Evolutionary conservation across 2,888 invertebrate species (phyloP), one percentile per base, ranked within the genome.

Genomic region (Thecophora atra): DNA sequence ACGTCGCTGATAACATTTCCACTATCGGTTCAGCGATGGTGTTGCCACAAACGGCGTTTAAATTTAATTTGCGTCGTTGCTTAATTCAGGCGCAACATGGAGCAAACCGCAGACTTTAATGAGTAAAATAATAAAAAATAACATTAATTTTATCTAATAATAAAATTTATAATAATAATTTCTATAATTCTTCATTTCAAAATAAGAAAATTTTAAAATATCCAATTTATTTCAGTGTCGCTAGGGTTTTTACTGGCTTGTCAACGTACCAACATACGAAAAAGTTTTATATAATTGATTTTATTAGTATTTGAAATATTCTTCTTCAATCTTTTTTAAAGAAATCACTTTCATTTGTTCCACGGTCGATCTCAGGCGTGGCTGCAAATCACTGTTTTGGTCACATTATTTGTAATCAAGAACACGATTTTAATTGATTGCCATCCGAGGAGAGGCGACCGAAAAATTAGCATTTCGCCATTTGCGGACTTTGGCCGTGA

Each of bases 361-460:
- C 17, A 26, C n/a, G 26, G 60, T 28, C 60, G 24, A 28, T 15
- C 19, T 6, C 28, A 17, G 24, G 15, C 58, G 26, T 28, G 24
- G 21, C 19, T 30, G 37, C 70, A 30, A 44, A 44, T 47, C 64
- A 64, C 7, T 42, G 21, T 47, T 19, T 51, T 60, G 30, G 51
- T 19, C 28, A 64, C 68, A 62, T 63, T 28, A 52, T 52, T 24
- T 52, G 37, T 15, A 62, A 70, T 70, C 70, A 63, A 30, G 21
- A 63, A 70, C 63, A 70, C 63, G 63, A 63, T 70, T 70, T 70
- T 70, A 70, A 70, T 70, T 70, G 70, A 70, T 70, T 64, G 58
- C 58, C 26, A 28, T 58, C 28, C 47, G 64, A 19, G 15, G 26
- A 8, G 26, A 51, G 21, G 30, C 30, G n/a, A 65, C n/a, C 24